Conservation (phyloP, 2,797 vertebrate species). For the Melanotaenia parkinsoni region DNA sequence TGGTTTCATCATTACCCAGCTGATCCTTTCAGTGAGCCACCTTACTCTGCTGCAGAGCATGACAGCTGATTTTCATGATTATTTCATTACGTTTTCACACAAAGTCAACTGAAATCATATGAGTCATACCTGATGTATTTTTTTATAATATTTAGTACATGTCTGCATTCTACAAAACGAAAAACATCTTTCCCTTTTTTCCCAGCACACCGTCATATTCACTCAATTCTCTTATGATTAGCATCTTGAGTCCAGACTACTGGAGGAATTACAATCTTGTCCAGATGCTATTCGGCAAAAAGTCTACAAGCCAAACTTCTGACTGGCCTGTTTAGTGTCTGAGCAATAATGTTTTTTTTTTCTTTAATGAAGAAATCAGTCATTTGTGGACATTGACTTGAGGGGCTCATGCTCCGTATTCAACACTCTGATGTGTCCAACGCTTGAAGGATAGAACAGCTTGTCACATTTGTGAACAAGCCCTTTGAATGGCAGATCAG, state of each 20-base stretch:
- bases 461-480: neutral
- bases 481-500: neutral
- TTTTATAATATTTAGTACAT: neutral
- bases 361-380: neutral
- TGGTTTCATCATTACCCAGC: constrained; percentile 48
- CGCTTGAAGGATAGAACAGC: neutral
- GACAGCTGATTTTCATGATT: constrained; percentile 23
- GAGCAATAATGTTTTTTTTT: too few species aligned
- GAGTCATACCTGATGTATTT: constrained; percentile 10
- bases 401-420: neutral
- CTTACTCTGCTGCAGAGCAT: constrained; percentile 23
- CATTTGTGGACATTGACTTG: neutral
- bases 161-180: neutral
- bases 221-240: neutral
- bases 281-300: neutral
- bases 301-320: too few species aligned
- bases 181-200: neutral
- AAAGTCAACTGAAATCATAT: constrained; percentile 15
- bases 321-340: too few species aligned
- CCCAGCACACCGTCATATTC: neutral
- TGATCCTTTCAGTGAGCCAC: constrained; percentile 27
- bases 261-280: neutral
- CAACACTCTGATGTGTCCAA: neutral
- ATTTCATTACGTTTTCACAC: constrained; percentile 23
- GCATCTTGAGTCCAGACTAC: neutral